phyloP scores from a whole-genome alignment of 2,888 invertebrate genomes.

The Sepioteuthis lessoniana region DNA sequence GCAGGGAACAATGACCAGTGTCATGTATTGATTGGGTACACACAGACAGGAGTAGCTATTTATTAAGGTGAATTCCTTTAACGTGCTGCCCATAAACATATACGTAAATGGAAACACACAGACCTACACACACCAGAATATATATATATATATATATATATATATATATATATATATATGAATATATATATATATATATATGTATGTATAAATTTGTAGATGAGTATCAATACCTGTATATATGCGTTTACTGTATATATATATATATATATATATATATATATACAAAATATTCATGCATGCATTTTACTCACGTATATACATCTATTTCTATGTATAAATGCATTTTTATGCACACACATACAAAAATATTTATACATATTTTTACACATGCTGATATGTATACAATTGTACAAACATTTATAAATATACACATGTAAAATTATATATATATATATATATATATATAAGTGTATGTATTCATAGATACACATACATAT shows the following conservation, averaged over 20 bases:
- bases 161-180: neutral
- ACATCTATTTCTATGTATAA: neutral
- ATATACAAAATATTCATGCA: neutral
- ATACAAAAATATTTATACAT: neutral
- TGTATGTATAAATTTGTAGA: neutral
- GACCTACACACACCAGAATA: neutral
- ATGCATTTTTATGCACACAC: neutral
- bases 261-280: constrained; percentile 11
- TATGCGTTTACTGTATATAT: neutral
- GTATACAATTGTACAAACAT: neutral
- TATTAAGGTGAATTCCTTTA: neutral
- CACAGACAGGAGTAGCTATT: neutral
- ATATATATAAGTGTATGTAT: too few relatives aligned
- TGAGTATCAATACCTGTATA: neutral
- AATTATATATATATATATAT: too few relatives aligned
- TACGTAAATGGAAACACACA: neutral
- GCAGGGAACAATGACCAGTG: neutral
- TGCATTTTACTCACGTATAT: neutral
- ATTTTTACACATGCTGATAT: neutral
- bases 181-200: constrained; percentile 16
- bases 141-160: neutral
- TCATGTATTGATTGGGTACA: neutral
- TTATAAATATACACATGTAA: neutral
- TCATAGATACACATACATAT: too few relatives aligned
- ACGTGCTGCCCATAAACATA: neutral